Conservation (phyloP, 2,888 invertebrate species). For the Chaitophorus viminalis region DNA sequence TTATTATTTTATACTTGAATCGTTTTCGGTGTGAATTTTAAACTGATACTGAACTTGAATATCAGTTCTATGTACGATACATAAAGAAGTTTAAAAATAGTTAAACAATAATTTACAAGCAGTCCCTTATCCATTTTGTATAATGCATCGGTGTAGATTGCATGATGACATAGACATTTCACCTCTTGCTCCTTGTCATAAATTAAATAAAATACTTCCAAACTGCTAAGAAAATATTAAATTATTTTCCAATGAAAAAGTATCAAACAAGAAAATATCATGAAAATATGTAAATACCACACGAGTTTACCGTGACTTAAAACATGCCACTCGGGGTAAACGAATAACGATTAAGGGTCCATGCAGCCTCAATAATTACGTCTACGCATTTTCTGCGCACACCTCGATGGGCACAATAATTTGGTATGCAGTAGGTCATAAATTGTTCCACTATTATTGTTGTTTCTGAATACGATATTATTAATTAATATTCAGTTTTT, state of each 20-base stretch:
- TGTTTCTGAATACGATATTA: slow-evolving; percentile 9
- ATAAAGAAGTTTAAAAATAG: too few relatives aligned
- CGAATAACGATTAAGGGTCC: not conserved
- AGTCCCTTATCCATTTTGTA: too few relatives aligned
- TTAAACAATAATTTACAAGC: too few relatives aligned
- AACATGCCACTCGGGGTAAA: not conserved
- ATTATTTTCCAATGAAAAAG: not conserved
- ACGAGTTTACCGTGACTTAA: not conserved
- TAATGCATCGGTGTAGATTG: too few relatives aligned
- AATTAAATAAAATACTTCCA: too few relatives aligned
- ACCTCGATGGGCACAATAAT: not conserved
- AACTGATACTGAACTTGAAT: too few relatives aligned
- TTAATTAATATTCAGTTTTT: slow-evolving; percentile 48
- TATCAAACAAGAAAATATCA: too few relatives aligned
- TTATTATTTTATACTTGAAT: not conserved
- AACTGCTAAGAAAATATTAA: too few relatives aligned
- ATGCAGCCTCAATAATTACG: not conserved
- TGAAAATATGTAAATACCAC: too few relatives aligned
- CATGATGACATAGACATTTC: too few relatives aligned
- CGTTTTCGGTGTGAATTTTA: not conserved
- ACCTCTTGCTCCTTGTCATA: too few relatives aligned
- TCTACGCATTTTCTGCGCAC: not conserved
- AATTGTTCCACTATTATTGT: slow-evolving; percentile 1
- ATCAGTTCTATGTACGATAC: too few relatives aligned
- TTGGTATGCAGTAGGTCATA: slow-evolving; percentile 36